Evolutionary conservation across 2,888 invertebrate species (phyloP), one percentile per base, ranked within the genome.

Genomic region (Hipparchia sbordonii): DNA sequence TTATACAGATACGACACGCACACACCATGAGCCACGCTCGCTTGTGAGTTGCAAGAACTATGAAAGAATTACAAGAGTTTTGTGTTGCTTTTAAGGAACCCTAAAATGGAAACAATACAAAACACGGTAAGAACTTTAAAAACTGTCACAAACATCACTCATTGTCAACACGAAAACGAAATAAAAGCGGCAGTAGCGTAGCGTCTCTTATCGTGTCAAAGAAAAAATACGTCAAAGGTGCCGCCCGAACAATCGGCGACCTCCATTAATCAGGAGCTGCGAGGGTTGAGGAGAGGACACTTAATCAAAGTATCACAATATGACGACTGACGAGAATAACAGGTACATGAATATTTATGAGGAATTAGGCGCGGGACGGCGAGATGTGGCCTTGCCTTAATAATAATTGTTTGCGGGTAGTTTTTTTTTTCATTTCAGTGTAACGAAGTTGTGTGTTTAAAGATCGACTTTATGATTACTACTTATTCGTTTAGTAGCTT

Each of bases 281-380:
- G 81, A 85, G 87, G 87, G 88, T 84, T 68, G 59, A 13, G 63
- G 46, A 62, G 81, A 75, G 82, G 88, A 87, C 87, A 89, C 89
- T 92, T 92, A 90, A 92, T 92, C 92, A 92, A 91, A 91, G 91
- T 90, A 91, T 91, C 91, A 91, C 91, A 88, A 89, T 90, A 89
- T 88, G 85, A 82, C 83, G 84, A 83, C 84, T 85, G 85, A 82
- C 83, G 84, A 83, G 84, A 85, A 87, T 87, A 89, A 87, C 86
- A 87, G 83, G 78, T 77, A 79, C 85, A 91, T 92, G 92, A 92
- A 92, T 92, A 92, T 92, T 91, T 92, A 92, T 92, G 85, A 88
- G 87, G 83, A 84, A 89, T 90, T 89, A 88, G 89, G 81, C 81
- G 78, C 85, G 87, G 81, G 82, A 57, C 79, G 82, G 81, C 82